Evolutionary conservation across 2,888 invertebrate species (phyloP).

Genomic region (Leucoptera coffeella): DNA sequence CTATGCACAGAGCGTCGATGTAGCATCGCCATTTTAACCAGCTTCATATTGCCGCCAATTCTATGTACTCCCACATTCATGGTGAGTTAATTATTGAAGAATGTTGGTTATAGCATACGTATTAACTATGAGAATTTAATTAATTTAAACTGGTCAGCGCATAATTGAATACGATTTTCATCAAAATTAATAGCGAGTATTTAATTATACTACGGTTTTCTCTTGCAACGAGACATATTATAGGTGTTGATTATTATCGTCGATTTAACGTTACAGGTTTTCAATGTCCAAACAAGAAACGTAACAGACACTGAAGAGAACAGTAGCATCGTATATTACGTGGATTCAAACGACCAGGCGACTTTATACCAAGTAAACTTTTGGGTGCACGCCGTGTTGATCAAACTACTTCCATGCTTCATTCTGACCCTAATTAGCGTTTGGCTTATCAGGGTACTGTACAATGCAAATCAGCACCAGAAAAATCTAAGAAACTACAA

Average conservation of each 20-base stretch:
- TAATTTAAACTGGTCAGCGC: too few relatives aligned
- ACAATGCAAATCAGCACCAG: constrained; percentile 69
- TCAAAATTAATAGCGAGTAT: too few relatives aligned
- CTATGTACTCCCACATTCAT: constrained; percentile 82
- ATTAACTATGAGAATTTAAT: too few relatives aligned
- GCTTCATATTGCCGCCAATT: constrained; percentile 71
- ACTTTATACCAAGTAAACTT: constrained; percentile 65
- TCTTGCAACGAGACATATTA: too few relatives aligned
- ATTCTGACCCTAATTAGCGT: constrained; percentile 68
- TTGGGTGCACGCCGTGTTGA: constrained; percentile 74
- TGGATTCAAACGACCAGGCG: constrained; percentile 50
- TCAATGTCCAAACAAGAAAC: constrained; percentile 41
- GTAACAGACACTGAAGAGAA: constrained; percentile 30
- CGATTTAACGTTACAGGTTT: constrained; percentile 27
- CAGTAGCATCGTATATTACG: constrained; percentile 28
- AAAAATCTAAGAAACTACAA: constrained; percentile 62
- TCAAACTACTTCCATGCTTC: constrained; percentile 74
- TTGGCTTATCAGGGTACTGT: constrained; percentile 66
- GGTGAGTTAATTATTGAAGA: constrained; percentile 31
- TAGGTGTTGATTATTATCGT: too few relatives aligned
- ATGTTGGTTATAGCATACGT: too few relatives aligned
- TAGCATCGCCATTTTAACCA: constrained; percentile 66
- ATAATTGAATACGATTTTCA: too few relatives aligned
- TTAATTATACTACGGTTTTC: too few relatives aligned
- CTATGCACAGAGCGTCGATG: constrained; percentile 75